Evolutionary conservation across 1,140 invertebrate genomes (phyloP), one percentile per base, ranked within the genome.

Genomic region (Marisa cornuarietis): DNA sequence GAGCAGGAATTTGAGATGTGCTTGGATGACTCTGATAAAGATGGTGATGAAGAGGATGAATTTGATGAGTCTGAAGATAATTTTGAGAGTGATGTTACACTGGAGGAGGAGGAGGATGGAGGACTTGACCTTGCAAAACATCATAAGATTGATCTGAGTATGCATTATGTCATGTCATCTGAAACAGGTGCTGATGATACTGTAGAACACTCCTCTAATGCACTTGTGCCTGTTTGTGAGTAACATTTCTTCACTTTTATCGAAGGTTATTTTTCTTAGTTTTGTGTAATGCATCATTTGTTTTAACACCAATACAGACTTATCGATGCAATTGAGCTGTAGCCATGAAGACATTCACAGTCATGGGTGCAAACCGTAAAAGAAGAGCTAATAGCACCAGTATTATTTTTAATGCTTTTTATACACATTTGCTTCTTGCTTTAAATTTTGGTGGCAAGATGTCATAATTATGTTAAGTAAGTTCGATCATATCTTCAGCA

Each of bases 31-130:
- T 68, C 24, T 52, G 76, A 77, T n/a, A 54, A 77, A 49, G 62
- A 76, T 54, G 16, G 42, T 8, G 63, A 77, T 51, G 76, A 63
- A 51, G 76, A 77, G 4, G 63, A 63, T 52, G 76, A 77, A 49
- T 66, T 77, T 51, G 13, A 63, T 14, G 62, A 69, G 13, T 77
- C 76, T 62, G 76, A 77, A 14, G 63, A 13, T 54, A 63, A 77
- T 51, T 77, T 68, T 68, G 76, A 77, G 42, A 77, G 76, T 68
- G 76, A 77, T 24, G 76, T 77, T 11, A 77, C 76, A 16, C 54
- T 77, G 65, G 76, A 77, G 14, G 76, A 77, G 14, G 58, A 24
- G 1, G 65, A 62, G 54, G 63, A 26, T 22, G 63, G 51, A 54
- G 49, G 22, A 42, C 76, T 77, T 49, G 42, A 54, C 18, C 42